Evolutionary conservation across 2,888 invertebrate species (phyloP).

Genomic region (Entomobrya proxima): DNA sequence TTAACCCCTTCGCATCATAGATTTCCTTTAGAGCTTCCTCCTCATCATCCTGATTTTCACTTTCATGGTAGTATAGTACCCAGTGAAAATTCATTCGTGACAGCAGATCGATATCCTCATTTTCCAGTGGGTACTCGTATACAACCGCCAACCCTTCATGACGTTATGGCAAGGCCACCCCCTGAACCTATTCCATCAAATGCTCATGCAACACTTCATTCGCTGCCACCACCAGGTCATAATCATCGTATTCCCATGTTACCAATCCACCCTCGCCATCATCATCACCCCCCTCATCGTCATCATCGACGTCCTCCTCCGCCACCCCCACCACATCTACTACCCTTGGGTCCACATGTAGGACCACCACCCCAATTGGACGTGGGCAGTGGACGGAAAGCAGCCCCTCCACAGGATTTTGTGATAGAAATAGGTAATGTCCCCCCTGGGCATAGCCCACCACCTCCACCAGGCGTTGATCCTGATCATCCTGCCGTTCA

Average conservation of each 20-base stretch:
- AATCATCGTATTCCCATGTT: conserved; percentile 24
- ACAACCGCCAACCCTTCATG: not conserved
- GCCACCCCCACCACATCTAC: conserved; percentile 15
- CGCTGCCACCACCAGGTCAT: not conserved
- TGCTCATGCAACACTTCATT: not conserved
- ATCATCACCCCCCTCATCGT: conserved; percentile 18
- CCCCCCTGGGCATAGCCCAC: not conserved
- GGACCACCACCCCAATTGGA: conserved; percentile 16
- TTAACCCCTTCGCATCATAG: conserved; percentile 22
- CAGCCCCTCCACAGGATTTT: conserved; percentile 3
- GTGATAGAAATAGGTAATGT: conserved; percentile 24
- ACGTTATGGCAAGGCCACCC: not conserved
- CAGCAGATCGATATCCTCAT: conserved; percentile 38
- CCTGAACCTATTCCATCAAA: not conserved
- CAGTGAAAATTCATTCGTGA: not conserved
- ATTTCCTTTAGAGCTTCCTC: conserved; percentile 36
- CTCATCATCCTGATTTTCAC: conserved; percentile 18
- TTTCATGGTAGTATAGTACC: conserved; percentile 33
- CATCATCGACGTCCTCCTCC: conserved; percentile 11
- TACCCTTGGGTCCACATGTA: not conserved
- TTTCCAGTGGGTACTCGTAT: conserved; percentile 27
- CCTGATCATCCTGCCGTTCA: conserved; percentile 59
- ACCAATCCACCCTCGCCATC: not conserved
- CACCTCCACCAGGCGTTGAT: conserved; percentile 57
- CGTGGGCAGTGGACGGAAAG: conserved; percentile 48